Conservation (phyloP, 2,888 invertebrate genomes). For the Zhuqinia jingwanae region DNA sequence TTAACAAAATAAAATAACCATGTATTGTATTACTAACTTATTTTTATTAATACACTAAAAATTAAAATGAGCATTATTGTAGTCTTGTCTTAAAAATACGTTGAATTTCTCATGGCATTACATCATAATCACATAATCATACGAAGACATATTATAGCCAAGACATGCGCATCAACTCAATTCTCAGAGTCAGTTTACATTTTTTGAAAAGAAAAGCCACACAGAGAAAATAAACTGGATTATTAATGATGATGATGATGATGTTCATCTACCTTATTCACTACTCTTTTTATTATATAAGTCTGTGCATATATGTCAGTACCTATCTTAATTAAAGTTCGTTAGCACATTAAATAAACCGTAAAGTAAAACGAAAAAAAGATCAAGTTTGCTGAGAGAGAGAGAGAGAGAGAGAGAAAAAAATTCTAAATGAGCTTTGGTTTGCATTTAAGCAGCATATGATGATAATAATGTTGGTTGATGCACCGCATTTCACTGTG, state of each 20-base stretch:
- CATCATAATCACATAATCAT: slow-evolving; percentile 16
- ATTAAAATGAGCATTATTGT: slow-evolving; percentile 2
- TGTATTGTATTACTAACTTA: too few species aligned
- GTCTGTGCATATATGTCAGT: neutral
- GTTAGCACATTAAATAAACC: slow-evolving; percentile 46
- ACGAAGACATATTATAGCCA: too few species aligned
- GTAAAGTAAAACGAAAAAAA: slow-evolving; percentile 17
- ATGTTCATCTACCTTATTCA: too few species aligned
- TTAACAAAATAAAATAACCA: slow-evolving; percentile 15
- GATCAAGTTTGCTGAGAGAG: slow-evolving; percentile 29
- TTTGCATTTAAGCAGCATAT: neutral
- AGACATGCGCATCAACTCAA: slow-evolving; percentile 8
- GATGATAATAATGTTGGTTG: neutral
- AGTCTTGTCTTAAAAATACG: too few species aligned
- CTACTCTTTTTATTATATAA: neutral
- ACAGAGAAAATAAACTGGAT: slow-evolving; percentile 6
- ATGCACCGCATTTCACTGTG: neutral
- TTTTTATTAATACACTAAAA: slow-evolving; percentile 8
- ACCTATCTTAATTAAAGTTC: slow-evolving; percentile 44
- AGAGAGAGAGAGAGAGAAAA: neutral
- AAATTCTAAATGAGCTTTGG: neutral
- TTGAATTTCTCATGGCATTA: neutral
- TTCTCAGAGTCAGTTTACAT: too few species aligned
- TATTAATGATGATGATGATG: slow-evolving; percentile 45
- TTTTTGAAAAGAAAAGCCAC: neutral